A percentile compares a stretch with the other conserved stretches of the same genome.
These are phyloP conservation scores for Chalcosyrphus nemorum DNA, from an alignment of 2,888 invertebrate species.

Conservation along the genomic window DNA sequence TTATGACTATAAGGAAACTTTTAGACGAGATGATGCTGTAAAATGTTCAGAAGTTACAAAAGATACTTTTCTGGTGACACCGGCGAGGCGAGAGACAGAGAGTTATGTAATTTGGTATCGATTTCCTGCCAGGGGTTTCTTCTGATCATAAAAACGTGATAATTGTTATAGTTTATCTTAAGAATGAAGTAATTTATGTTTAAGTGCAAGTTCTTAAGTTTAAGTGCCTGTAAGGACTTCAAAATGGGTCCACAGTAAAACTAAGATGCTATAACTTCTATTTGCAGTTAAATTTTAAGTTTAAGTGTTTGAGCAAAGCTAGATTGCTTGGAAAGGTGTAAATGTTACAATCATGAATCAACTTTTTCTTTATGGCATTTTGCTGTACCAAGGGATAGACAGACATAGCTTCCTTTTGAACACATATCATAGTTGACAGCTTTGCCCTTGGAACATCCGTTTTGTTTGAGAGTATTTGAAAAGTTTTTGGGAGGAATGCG, in stretches of 20 bases:
- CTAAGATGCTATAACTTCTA: neutral
- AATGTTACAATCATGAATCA: no score
- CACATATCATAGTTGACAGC: no score
- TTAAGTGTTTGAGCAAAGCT: neutral
- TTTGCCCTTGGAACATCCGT: no score
- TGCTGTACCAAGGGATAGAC: no score
- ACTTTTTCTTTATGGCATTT: no score
- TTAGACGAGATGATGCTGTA: slow-evolving; percentile 41
- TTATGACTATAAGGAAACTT: slow-evolving; percentile 64
- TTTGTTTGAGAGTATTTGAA: no score
- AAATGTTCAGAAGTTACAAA: slow-evolving; percentile 28
- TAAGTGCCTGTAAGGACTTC: neutral
- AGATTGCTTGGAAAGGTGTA: no score
- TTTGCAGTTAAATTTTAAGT: neutral
- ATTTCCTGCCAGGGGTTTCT: neutral
- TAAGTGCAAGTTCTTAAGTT: slow-evolving; percentile 1
- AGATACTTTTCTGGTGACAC: neutral
- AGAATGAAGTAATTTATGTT: slow-evolving; percentile 11
- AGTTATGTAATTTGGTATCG: slow-evolving; percentile 9
- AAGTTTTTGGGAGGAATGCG: no score
- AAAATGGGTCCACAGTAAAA: slow-evolving; percentile 3
- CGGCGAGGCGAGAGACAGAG: neutral
- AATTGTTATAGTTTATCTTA: neutral
- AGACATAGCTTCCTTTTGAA: no score
- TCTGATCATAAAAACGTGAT: neutral